Conservation (phyloP, 2,113 vertebrate genomes). For the Cochlearius cochlearius region DNA sequence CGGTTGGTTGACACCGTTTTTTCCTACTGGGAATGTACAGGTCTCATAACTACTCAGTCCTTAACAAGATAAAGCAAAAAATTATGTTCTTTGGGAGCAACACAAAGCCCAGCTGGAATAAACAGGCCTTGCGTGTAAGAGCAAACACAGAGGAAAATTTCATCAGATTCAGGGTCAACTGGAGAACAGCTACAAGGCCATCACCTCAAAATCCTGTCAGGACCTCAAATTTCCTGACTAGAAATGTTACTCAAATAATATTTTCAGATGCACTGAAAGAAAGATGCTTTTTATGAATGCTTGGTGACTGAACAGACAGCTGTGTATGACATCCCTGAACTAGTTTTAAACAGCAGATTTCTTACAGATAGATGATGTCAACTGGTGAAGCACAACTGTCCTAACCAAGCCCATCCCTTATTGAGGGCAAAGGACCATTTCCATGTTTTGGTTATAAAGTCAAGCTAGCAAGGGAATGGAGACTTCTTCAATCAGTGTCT, state of each 20-base stretch:
- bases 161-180: not conserved
- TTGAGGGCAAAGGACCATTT: not conserved
- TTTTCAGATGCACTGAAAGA: not conserved
- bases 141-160: not conserved
- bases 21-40: not conserved
- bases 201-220: not conserved
- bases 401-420: not conserved
- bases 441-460: not conserved
- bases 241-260: not conserved
- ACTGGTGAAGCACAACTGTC: not conserved
- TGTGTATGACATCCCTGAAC: not conserved
- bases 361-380: not conserved
- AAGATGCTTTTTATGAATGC: not conserved
- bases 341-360: not conserved
- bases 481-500: not conserved
- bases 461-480: not conserved
- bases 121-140: not conserved
- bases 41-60: not conserved
- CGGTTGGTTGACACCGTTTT: not conserved
- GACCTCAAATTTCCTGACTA: not conserved
- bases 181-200: not conserved
- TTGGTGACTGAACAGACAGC: not conserved
- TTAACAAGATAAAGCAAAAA: not conserved
- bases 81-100: not conserved
- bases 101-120: not conserved